A percentile compares a stretch with the other conserved stretches of the same genome.
phyloP scores from a whole-genome alignment of 2,113 vertebrate species.

The Gambusia holbrooki region DNA sequence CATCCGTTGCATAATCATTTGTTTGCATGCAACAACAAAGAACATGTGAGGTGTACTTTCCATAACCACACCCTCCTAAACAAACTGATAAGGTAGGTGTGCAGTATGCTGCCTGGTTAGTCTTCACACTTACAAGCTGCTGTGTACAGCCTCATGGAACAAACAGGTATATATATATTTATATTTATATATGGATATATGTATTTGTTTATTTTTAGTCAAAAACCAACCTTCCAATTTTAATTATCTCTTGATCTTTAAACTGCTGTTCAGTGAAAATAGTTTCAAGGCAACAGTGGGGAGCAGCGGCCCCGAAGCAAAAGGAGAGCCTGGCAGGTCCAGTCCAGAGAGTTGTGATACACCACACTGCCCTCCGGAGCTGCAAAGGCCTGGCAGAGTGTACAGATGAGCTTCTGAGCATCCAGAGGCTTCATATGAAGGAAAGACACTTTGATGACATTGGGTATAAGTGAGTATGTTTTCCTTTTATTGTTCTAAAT shows the following conservation, averaged over 20 bases:
- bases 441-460: slow-evolving; percentile 76
- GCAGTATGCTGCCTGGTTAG: not conserved
- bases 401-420: slow-evolving; percentile 39
- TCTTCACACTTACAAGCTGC: not conserved
- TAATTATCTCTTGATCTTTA: not conserved
- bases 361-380: slow-evolving; percentile 72
- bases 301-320: slow-evolving; percentile 50
- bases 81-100: slow-evolving; percentile 23
- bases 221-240: not conserved
- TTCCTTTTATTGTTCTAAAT: not conserved
- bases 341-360: slow-evolving; percentile 66
- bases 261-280: slow-evolving; percentile 37
- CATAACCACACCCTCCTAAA: slow-evolving; percentile 52
- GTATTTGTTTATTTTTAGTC: not conserved
- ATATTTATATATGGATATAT: not conserved
- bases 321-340: slow-evolving; percentile 33
- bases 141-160: slow-evolving; percentile 26
- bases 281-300: slow-evolving; percentile 65
- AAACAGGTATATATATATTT: slow-evolving; percentile 37
- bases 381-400: slow-evolving; percentile 44
- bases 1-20: not conserved
- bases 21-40: slow-evolving; percentile 11
- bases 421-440: slow-evolving; percentile 72
- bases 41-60: slow-evolving; percentile 51
- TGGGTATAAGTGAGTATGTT: slow-evolving; percentile 80